A percentile compares a stretch with the other conserved stretches of the same genome.
phyloP scores from a whole-genome alignment of 1,140 invertebrate genomes.

The Orchestia grillus region DNA sequence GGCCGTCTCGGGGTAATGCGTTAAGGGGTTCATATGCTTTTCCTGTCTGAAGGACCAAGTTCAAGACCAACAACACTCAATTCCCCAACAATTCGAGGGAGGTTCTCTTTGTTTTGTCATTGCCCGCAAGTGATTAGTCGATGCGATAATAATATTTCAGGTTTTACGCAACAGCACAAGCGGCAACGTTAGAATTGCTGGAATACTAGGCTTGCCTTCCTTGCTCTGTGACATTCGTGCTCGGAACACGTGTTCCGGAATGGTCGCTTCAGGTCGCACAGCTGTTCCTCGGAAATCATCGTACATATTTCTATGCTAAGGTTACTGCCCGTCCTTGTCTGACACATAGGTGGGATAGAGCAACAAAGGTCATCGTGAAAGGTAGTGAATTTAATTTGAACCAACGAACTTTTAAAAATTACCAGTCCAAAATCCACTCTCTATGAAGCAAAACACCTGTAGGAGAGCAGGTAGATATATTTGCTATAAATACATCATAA shows the following conservation, averaged over 20 bases:
- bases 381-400: neutral
- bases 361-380: neutral
- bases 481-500: too few relatives aligned
- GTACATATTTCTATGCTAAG: neutral
- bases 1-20: too few relatives aligned
- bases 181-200: neutral
- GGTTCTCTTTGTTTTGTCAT: neutral
- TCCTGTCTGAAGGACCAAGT: neutral
- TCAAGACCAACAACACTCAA: neutral
- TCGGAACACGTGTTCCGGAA: neutral
- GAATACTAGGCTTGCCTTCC: neutral
- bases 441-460: neutral
- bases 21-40: too few relatives aligned
- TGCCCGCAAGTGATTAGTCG: neutral
- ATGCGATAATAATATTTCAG: neutral
- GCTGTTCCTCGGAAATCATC: neutral
- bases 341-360: neutral
- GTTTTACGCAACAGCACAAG: neutral
- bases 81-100: neutral
- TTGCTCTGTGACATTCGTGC: neutral
- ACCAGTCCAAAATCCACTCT: neutral
- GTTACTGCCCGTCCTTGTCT: neutral
- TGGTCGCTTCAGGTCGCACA: neutral
- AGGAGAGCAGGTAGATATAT: neutral
- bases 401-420: neutral